These are phyloP conservation scores for Pungitius pungitius DNA, from an alignment of 2,113 vertebrate species.

Conservation along the genomic window DNA sequence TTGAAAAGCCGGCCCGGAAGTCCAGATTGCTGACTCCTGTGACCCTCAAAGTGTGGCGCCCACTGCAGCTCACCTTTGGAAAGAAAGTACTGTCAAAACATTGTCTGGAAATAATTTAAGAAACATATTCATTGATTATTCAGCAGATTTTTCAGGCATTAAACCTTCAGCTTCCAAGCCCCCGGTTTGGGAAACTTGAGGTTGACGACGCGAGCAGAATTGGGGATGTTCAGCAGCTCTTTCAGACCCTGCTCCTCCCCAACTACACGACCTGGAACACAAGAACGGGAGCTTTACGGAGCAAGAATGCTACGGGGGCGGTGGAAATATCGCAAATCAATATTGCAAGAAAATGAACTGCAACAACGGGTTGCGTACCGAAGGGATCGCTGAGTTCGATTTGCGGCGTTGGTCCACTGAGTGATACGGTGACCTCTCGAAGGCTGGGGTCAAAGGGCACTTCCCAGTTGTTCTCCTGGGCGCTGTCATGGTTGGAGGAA, in stretches of 20 bases:
- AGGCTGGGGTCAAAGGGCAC: slow-evolving; percentile 91
- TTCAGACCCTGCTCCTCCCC: slow-evolving; percentile 85
- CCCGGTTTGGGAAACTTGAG: slow-evolving; percentile 88
- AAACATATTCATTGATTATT: neutral
- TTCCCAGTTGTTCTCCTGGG: slow-evolving; percentile 84
- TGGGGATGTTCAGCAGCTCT: slow-evolving; percentile 91
- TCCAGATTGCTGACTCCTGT: slow-evolving; percentile 88
- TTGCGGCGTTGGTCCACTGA: slow-evolving; percentile 88
- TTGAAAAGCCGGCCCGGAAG: slow-evolving; percentile 89
- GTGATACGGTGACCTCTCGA: slow-evolving; percentile 91
- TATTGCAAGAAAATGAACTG: neutral
- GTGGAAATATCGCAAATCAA: neutral
- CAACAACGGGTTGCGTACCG: slow-evolving; percentile 74
- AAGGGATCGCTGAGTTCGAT: slow-evolving; percentile 86
- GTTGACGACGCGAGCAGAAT: slow-evolving; percentile 89
- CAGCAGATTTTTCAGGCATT: neutral
- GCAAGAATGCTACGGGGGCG: neutral
- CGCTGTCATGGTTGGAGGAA: slow-evolving; percentile 86
- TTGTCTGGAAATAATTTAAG: neutral
- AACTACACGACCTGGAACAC: slow-evolving; percentile 82
- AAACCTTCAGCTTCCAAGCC: slow-evolving; percentile 89
- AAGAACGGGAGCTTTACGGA: neutral
- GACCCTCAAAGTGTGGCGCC: slow-evolving; percentile 90
- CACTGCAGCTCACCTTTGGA: slow-evolving; percentile 85
- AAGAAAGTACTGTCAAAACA: neutral